Percentiles rank a stretch among this genome's conserved stretches.
Evolutionary conservation across 1,140 invertebrate genomes (phyloP).

Genomic region (Drosophila melanica): DNA sequence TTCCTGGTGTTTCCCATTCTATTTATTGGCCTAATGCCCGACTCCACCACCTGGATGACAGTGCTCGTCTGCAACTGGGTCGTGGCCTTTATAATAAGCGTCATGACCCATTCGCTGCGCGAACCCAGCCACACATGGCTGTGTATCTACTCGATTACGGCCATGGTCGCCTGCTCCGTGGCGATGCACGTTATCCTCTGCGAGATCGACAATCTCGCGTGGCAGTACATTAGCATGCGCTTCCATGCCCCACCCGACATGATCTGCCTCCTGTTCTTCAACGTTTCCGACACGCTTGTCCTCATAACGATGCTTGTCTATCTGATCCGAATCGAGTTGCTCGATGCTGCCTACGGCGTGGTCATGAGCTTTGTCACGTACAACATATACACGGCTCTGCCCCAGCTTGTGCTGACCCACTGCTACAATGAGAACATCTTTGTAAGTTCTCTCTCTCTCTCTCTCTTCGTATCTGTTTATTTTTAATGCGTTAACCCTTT

Average conservation of each 20-base stretch:
- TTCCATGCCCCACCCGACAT: conserved; percentile 18
- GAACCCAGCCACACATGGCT: conserved; percentile 14
- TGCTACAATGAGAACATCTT: conserved; percentile 23
- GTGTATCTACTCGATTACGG: not conserved
- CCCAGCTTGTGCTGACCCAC: conserved; percentile 14
- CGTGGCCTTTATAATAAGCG: not conserved
- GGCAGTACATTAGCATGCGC: conserved; percentile 43
- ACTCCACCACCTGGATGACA: not conserved
- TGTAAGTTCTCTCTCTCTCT: conserved; percentile 29
- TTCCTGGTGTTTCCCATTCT: conserved; percentile 30
- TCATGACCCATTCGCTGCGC: conserved; percentile 32
- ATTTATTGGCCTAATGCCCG: not conserved
- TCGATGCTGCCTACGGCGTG: conserved; percentile 38
- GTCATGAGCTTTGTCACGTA: conserved; percentile 37
- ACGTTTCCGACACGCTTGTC: conserved; percentile 12
- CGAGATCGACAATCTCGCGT: conserved; percentile 45
- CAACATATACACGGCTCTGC: conserved; percentile 29
- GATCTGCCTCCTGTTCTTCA: conserved; percentile 25
- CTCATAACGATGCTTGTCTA: not conserved
- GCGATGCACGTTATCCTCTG: not conserved
- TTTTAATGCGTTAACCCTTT: not conserved
- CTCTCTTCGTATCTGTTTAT: too few relatives aligned
- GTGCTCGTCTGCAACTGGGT: conserved; percentile 12
- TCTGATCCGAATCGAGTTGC: not conserved
- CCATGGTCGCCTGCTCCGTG: conserved; percentile 24